Percentiles rank a stretch among this genome's conserved stretches.
phyloP scores from a whole-genome alignment of 2,888 invertebrate genomes.

The Penaeus monodon region DNA sequence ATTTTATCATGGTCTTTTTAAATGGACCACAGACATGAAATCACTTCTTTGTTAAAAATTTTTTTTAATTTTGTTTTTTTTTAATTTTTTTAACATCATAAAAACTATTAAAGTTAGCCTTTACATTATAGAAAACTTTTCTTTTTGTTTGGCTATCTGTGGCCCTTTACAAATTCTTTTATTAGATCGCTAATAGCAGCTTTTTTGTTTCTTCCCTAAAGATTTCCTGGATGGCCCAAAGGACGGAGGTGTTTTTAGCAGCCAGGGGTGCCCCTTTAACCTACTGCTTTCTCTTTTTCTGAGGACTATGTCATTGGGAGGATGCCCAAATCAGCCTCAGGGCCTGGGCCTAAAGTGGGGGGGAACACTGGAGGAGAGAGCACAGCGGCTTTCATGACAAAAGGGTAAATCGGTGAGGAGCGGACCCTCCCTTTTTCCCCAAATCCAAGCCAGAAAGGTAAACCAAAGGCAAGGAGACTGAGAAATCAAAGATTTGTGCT shows the following conservation, averaged over 20 bases:
- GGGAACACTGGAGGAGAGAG: constrained; percentile 96
- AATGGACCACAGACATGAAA: too few relatives aligned
- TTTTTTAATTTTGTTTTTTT: too few relatives aligned
- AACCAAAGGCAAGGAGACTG: constrained; percentile 73
- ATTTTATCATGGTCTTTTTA: too few relatives aligned
- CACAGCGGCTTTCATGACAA: constrained; percentile 93
- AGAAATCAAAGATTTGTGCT: constrained; percentile 86
- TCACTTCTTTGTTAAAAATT: too few relatives aligned
- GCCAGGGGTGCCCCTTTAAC: constrained; percentile 95
- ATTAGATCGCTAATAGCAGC: too few relatives aligned
- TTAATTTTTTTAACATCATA: too few relatives aligned
- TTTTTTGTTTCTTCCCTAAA: too few relatives aligned
- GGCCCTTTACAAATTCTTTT: too few relatives aligned
- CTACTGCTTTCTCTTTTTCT: constrained; percentile 98
- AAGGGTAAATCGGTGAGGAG: constrained; percentile 89
- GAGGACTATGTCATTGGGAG: constrained; percentile 95
- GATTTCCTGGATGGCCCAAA: constrained; percentile 69
- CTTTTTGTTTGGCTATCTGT: too few relatives aligned
- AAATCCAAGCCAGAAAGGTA: constrained; percentile 81
- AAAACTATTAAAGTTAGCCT: too few relatives aligned
- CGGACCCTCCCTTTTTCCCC: constrained; percentile 91
- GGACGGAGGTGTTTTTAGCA: constrained; percentile 90
- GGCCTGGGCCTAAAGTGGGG: constrained; percentile 98
- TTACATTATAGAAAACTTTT: too few relatives aligned
- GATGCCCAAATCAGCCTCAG: constrained; percentile 98